Conservation (phyloP, 2,113 vertebrate species). For the Clarias gariepinus region DNA sequence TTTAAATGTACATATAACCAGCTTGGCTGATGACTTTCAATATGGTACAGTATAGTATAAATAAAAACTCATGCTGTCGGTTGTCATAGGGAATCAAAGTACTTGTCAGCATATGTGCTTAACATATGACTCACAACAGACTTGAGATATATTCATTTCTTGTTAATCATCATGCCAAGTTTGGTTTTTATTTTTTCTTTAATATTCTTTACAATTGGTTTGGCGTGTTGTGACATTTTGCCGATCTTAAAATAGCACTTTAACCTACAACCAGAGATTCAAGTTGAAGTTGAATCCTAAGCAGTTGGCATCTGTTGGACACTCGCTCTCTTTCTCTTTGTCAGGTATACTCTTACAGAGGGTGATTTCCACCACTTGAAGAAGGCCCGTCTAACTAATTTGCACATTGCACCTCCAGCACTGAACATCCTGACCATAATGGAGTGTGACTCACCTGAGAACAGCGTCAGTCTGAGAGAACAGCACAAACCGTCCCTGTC, state of each 20-base stretch:
- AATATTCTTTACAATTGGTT: not conserved
- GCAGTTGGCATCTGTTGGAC: not conserved
- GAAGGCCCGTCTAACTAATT: constrained; percentile 90
- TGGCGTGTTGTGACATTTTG: not conserved
- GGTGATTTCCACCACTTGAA: constrained; percentile 98
- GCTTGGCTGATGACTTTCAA: not conserved
- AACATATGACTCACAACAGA: constrained; percentile 21
- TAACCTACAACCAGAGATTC: not conserved
- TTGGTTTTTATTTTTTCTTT: not conserved
- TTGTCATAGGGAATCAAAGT: not conserved
- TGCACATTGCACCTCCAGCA: constrained; percentile 78
- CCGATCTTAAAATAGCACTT: not conserved
- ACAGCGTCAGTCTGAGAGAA: constrained; percentile 75
- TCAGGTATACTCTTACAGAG: constrained; percentile 94
- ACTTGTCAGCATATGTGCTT: not conserved
- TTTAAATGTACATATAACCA: not conserved
- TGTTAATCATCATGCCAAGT: not conserved
- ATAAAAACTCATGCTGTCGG: not conserved
- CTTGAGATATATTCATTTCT: not conserved
- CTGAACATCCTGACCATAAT: constrained; percentile 95
- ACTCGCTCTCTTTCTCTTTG: not conserved
- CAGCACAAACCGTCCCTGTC: constrained; percentile 77
- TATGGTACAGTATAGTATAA: not conserved
- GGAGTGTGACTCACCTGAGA: constrained; percentile 87
- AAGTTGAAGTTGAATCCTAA: not conserved